phyloP scores from a whole-genome alignment of 2,113 vertebrate species.

The Nothobranchius kuhntae region DNA sequence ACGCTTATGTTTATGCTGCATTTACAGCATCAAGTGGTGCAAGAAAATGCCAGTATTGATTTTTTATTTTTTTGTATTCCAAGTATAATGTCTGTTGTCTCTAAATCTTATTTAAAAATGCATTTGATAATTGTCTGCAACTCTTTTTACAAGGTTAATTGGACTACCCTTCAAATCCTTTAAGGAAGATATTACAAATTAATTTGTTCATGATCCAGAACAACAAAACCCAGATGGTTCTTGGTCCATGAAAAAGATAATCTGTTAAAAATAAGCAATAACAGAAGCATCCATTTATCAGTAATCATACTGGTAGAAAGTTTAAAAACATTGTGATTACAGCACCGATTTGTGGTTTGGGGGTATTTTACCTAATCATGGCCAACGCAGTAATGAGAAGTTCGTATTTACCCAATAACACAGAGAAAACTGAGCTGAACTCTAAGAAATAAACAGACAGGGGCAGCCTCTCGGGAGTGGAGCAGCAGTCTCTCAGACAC shows the following conservation, averaged over 20 bases:
- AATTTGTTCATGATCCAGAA: background rate
- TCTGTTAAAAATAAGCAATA: background rate
- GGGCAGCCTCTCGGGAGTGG: constrained; percentile 1
- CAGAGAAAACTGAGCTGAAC: too few relatives aligned
- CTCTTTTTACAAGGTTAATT: constrained; percentile 3
- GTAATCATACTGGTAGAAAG: background rate
- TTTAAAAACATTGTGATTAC: background rate
- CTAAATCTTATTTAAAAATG: background rate
- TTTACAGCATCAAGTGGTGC: background rate
- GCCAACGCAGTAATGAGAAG: too few relatives aligned
- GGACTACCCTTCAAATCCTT: background rate
- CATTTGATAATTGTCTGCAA: background rate
- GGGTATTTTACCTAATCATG: too few relatives aligned
- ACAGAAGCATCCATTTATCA: background rate
- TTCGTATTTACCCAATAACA: too few relatives aligned
- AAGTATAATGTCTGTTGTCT: background rate
- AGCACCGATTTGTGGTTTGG: too few relatives aligned
- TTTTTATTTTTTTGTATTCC: background rate
- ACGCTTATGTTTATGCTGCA: background rate
- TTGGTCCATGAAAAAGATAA: background rate
- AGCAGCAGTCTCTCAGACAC: constrained; percentile 15
- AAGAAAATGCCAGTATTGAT: background rate
- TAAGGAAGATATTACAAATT: background rate
- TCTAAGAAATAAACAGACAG: constrained; percentile 1
- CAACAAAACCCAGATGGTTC: background rate